Evolutionary conservation across 2,888 invertebrate genomes (phyloP).

Genomic region (Cephus spinipes): DNA sequence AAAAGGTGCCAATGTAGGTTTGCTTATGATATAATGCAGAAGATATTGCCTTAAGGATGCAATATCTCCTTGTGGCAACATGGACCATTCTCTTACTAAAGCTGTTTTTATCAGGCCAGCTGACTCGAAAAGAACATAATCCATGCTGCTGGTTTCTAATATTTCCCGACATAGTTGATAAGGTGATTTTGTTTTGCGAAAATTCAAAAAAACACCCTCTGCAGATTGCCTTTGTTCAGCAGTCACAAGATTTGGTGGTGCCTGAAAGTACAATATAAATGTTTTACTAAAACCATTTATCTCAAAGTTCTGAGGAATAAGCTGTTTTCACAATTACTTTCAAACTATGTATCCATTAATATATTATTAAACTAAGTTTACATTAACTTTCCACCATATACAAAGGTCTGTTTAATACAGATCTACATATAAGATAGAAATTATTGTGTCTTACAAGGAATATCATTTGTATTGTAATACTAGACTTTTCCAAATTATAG

Average conservation of each 20-base stretch:
- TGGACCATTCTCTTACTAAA: constrained; percentile 86
- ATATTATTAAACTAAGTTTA: not conserved
- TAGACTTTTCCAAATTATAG: not conserved
- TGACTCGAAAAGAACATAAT: constrained; percentile 90
- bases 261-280: constrained; percentile 68
- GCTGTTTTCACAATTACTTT: not conserved
- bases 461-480: not conserved
- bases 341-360: not conserved
- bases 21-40: constrained; percentile 80
- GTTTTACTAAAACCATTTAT: not conserved
- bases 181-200: constrained; percentile 84
- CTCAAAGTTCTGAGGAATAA: not conserved
- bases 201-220: constrained; percentile 84
- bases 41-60: constrained; percentile 81
- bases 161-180: constrained; percentile 85
- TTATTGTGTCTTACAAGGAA: not conserved
- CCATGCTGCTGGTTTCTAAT: constrained; percentile 77
- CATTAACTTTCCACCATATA: not conserved
- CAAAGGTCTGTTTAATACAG: not conserved
- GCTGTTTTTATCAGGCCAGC: constrained; percentile 85
- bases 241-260: constrained; percentile 81
- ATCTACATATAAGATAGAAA: not conserved
- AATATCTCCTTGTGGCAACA: constrained; percentile 77
- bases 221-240: constrained; percentile 84
- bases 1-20: constrained; percentile 77